Evolutionary conservation across 1,140 invertebrate genomes (phyloP), one percentile per base, ranked within the genome.

Genomic region (Stegodyphus dumicola): DNA sequence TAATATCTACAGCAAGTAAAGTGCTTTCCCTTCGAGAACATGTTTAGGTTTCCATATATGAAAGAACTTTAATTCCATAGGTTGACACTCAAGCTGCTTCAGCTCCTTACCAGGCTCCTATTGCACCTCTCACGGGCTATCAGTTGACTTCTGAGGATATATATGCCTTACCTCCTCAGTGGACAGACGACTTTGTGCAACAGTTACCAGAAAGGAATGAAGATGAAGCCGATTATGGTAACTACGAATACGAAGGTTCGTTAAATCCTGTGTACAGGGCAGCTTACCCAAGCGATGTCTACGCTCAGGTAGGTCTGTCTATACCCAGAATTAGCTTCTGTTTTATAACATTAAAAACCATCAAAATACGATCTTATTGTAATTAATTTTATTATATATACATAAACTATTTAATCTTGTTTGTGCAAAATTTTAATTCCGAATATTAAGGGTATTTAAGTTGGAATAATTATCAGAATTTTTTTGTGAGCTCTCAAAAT

Each of bases 91-190:
- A 69, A 18, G 65, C 18, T 0, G 76, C 51, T 10, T 17, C 64
- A 6, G 48, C 49, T 4, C 65, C 64, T 11, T 73, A 49, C 65
- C 65, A 67, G 17, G 10, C 11, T 15, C 65, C 65, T 67, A n/a
- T 17, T 17, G 65, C 65, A 17, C 65, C 65, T n/a, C 65, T 67
- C 2, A 15, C 65, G 10, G 17, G 15, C 48, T 73, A n/a, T 17
- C 65, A 67, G 13, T 52, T 64, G 66, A 7, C 49, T 5, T 15
- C 77, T 0, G 49, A 65, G 2, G 66, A 70, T 18, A 33, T 79
- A 11, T 71, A 80, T 15, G 78, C 69, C 13, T 48, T 73, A 6
- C 78, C 78, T 7, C 17, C 67, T 1, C 78, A 80, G 48, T 80
- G 78, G 78, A 49, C 69, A 9, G 78, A 80, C 15, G 78, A 80